Percentiles rank a stretch among this genome's conserved stretches.
Evolutionary conservation across 2,797 vertebrate genomes (phyloP).

Genomic region (Cyprinodon diabolis): DNA sequence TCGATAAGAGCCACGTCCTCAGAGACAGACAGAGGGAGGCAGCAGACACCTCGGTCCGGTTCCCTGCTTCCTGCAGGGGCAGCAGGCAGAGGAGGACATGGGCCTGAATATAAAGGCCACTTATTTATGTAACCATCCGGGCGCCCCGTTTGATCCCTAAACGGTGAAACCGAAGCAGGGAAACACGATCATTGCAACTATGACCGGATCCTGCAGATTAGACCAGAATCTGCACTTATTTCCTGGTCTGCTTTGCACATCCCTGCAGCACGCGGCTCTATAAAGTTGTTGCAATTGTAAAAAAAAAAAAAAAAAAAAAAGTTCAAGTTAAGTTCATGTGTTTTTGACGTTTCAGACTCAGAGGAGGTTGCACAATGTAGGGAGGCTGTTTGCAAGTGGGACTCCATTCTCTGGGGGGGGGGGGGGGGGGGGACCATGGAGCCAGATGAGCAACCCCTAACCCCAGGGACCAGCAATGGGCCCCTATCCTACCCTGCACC

Average conservation of each 20-base stretch:
- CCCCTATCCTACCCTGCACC: constrained; percentile 57
- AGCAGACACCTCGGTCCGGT: constrained; percentile 54
- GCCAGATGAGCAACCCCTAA: constrained; percentile 62
- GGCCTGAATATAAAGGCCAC: constrained; percentile 70
- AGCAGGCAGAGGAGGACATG: constrained; percentile 55
- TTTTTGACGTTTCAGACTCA: constrained; percentile 48
- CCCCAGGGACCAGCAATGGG: constrained; percentile 75
- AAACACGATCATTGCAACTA: constrained; percentile 2
- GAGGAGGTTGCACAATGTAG: constrained; percentile 76
- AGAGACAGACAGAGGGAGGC: constrained; percentile 21
- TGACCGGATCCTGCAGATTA: constrained; percentile 27
- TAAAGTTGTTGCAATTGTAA: constrained; percentile 21
- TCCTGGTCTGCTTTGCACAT: not conserved
- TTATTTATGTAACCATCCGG: constrained; percentile 68
- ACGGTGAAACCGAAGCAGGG: constrained; percentile 64
- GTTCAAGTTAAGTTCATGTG: constrained; percentile 34
- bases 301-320: constrained; percentile 13
- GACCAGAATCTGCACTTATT: constrained; percentile 1
- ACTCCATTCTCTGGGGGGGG: constrained; percentile 73
- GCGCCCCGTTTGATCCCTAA: constrained; percentile 44
- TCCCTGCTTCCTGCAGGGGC: constrained; percentile 45
- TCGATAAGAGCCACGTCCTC: constrained; percentile 52
- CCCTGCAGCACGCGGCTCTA: not conserved
- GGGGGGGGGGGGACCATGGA: constrained; percentile 71
- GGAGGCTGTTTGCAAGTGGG: constrained; percentile 57